Evolutionary conservation across 2,888 invertebrate genomes (phyloP), one percentile per base, ranked within the genome.

Genomic region (Melanotus villosus): DNA sequence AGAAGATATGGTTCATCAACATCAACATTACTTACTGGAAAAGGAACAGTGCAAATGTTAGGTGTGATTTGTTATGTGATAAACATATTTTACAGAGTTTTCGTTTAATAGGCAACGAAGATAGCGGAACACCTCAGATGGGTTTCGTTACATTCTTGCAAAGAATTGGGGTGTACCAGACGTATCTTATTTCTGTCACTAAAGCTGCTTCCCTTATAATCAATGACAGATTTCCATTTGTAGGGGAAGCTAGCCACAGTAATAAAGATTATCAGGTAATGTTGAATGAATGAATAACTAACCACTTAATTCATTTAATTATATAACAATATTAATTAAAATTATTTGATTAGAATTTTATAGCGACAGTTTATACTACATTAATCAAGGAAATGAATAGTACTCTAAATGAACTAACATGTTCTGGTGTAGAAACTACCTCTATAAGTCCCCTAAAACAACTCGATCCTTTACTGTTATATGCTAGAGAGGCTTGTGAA

Each of bases 401-500:
- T 10, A 75, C 77, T 45, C 65, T 81, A 57, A 83, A 82, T 65
- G 79, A 74, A 57, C 65, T 78, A 45, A 73, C 75, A 43, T 54
- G 34, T 54, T 70, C 70, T 3, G 66, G 65, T 36, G 45, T 60
- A 26, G 66, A 71, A 65, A 59, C 54, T n/a, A 54, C 54, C 18
- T 18, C 65, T 3, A 56, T 34, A 16, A 50, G 47, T 21, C 54
- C 64, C 19, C 12, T 50, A 19, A 54, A 43, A 16, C 54, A 57
- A 19, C 21, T 59, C 2, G 73, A 79, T 21, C 50, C 71, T 4
- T 58, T 76, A 2, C 71, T 81, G 6, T 79, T 81, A 21, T 83
- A 79, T 68, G 83, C 83, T 0, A 79, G 79, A 71, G 85, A 85
- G 75, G 83, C 84, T 1, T 65, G 76, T n/a, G 84, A 82, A 70